A percentile compares a stretch with the other conserved stretches of the same genome.
Evolutionary conservation across 2,113 vertebrate genomes (phyloP).

Genomic region (Trichechus manatus): DNA sequence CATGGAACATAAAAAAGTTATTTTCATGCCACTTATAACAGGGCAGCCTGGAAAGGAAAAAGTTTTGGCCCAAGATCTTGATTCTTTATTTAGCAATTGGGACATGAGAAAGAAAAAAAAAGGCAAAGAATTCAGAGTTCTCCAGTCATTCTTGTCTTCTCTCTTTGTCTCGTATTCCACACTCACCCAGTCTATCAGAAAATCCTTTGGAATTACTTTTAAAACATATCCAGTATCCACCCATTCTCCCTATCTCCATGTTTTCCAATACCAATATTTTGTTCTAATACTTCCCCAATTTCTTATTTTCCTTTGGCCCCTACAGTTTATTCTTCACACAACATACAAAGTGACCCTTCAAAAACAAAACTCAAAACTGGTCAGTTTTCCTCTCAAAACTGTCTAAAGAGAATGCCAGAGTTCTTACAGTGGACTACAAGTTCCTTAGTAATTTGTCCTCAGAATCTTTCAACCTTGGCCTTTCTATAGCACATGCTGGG

Average conservation of each 20-base stretch:
- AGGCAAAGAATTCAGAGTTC: neutral
- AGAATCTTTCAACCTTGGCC: neutral
- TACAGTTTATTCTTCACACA: neutral
- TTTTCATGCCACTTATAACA: neutral
- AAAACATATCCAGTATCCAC: neutral
- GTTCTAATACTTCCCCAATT: neutral
- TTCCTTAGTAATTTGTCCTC: neutral
- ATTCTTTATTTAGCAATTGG: slow-evolving; percentile 17
- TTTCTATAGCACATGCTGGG: neutral
- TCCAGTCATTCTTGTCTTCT: neutral
- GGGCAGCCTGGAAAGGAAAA: neutral
- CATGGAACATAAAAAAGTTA: neutral
- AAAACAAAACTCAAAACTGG: neutral
- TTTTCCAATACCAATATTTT: neutral
- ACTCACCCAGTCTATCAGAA: neutral
- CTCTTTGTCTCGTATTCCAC: neutral
- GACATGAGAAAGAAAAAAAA: neutral
- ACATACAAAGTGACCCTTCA: neutral
- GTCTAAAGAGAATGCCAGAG: neutral
- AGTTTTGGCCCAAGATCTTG: neutral
- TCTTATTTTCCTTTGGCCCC: neutral
- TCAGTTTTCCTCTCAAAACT: neutral
- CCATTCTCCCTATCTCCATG: neutral
- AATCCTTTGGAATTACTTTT: neutral
- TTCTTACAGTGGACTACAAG: accelerated